A percentile compares a stretch with the other conserved stretches of the same genome.
phyloP scores from a whole-genome alignment of 1,140 invertebrate species.

The Trissolcus basalis region DNA sequence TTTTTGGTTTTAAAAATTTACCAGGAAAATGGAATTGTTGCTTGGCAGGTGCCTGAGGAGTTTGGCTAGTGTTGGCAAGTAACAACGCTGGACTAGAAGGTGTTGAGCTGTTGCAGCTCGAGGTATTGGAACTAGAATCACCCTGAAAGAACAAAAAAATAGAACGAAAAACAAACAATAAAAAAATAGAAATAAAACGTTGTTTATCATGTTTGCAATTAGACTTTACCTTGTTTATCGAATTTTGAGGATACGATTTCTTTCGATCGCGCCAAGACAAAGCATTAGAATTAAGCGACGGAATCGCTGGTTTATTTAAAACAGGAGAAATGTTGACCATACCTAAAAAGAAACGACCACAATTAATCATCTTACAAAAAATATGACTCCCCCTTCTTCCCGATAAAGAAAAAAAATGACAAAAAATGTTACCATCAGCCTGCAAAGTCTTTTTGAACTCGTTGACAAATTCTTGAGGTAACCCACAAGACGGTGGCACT shows the following conservation, averaged over 20 bases:
- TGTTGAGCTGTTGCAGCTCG: conserved; percentile 96
- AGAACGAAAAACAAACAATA: not conserved
- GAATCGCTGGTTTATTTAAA: conserved; percentile 67
- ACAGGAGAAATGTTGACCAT: conserved; percentile 71
- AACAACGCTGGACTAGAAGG: conserved; percentile 94
- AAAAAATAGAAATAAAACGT: conserved; percentile 30
- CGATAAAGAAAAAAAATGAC: not conserved
- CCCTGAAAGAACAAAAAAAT: conserved; percentile 60
- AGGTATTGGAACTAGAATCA: conserved; percentile 95
- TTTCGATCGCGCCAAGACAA: conserved; percentile 74
- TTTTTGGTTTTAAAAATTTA: conserved; percentile 63
- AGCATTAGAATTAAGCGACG: conserved; percentile 72
- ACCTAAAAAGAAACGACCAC: conserved; percentile 48
- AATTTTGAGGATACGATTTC: conserved; percentile 78
- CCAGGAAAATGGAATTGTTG: conserved; percentile 93
- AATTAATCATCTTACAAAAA: not conserved
- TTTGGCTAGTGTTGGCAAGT: conserved; percentile 74
- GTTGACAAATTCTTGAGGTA: conserved; percentile 88
- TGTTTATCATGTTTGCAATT: too few species aligned
- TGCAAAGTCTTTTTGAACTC: conserved; percentile 84
- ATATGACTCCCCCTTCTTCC: too few species aligned
- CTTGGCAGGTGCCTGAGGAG: conserved; percentile 76
- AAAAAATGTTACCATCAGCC: conserved; percentile 76
- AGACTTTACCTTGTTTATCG: conserved; percentile 78
- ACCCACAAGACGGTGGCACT: conserved; percentile 93